Evolutionary conservation across 2,797 vertebrate species (phyloP), one percentile per base, ranked within the genome.

Genomic region (Syncerus caffer): DNA sequence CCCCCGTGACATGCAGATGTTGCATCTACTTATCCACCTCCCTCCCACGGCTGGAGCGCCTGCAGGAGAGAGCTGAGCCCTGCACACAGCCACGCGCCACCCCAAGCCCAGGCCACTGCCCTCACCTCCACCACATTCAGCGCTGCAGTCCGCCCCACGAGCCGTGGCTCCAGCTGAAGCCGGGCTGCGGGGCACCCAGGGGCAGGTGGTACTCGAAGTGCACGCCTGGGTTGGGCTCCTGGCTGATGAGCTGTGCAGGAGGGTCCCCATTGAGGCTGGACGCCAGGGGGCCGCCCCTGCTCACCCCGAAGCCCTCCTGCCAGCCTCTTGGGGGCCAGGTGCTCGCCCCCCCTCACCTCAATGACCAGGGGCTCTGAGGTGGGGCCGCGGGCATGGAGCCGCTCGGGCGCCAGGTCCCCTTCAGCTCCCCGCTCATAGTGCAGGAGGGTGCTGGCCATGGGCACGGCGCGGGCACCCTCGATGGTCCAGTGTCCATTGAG

Each of bases 401-500:
- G 99, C 97, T 99, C 99, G 0, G 99, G 99, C 6, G 99, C 98
- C 95, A 98, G 98, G 87, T 99, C 99, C 0, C 99, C 99, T 97
- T 99, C 99, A 0, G 98, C 96, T 0, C 99, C 99, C 25, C 99
- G 99, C 96, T 99, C 99, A 0, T 99, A 99, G 98, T 99, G 99
- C 93, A 99, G 98, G 95, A 99, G 91, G 0, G 99, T 99, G 98
- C 99, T 99, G 12, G 99, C 99, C 0, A 99, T 98, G 0, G 99
- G 98, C 27, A 99, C 98, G 0, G 99, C 98, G 45, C 97, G 98
- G 94, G 99, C 99, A 47, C 99, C 99, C 97, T 99, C 99, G 2
- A 99, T 99, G 0, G 99, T 99, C 99, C 99, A 99, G n/a, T 99
- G 99, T 47, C 99, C 99, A 0, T 99, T 99, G 98, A 99, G 99